phyloP scores from a whole-genome alignment of 2,888 invertebrate genomes.

The Criorhina ranunculi region DNA sequence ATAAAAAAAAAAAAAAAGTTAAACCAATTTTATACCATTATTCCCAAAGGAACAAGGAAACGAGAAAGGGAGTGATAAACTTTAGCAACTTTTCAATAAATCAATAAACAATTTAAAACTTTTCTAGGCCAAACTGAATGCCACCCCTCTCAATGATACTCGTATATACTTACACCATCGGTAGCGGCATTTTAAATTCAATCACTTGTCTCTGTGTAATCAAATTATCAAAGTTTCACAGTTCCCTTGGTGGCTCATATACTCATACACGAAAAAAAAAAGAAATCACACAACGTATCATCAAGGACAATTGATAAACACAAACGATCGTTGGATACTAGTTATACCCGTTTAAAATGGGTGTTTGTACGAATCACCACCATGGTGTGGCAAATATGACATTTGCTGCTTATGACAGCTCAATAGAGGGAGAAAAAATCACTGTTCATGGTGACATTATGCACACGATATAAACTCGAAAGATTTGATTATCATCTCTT shows the following conservation, averaged over 20 bases:
- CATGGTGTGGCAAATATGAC: constrained; percentile 50
- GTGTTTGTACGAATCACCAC: constrained; percentile 48
- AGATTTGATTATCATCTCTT: constrained; percentile 59
- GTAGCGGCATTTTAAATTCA: constrained; percentile 61
- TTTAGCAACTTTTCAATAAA: constrained; percentile 62
- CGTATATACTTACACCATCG: neutral
- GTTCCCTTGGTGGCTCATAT: constrained; percentile 28
- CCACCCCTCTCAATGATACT: too few relatives aligned
- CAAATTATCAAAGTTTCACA: constrained; percentile 72
- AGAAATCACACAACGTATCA: constrained; percentile 33
- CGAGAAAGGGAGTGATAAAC: neutral
- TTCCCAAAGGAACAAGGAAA: constrained; percentile 27
- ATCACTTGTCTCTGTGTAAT: constrained; percentile 72
- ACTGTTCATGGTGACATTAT: constrained; percentile 71
- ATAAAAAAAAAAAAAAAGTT: constrained; percentile 2
- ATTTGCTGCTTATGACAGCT: constrained; percentile 74
- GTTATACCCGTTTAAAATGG: constrained; percentile 63
- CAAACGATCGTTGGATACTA: constrained; percentile 25
- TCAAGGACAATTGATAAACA: constrained; percentile 27
- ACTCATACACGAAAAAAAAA: constrained; percentile 32
- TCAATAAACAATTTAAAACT: constrained; percentile 74
- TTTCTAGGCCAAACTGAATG: constrained; percentile 54
- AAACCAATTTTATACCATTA: constrained; percentile 48
- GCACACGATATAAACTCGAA: constrained; percentile 73
- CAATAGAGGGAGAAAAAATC: constrained; percentile 60